Percentiles rank a stretch among this genome's conserved stretches.
phyloP scores from a whole-genome alignment of 2,113 vertebrate genomes.

The Alaudala cheleensis region DNA sequence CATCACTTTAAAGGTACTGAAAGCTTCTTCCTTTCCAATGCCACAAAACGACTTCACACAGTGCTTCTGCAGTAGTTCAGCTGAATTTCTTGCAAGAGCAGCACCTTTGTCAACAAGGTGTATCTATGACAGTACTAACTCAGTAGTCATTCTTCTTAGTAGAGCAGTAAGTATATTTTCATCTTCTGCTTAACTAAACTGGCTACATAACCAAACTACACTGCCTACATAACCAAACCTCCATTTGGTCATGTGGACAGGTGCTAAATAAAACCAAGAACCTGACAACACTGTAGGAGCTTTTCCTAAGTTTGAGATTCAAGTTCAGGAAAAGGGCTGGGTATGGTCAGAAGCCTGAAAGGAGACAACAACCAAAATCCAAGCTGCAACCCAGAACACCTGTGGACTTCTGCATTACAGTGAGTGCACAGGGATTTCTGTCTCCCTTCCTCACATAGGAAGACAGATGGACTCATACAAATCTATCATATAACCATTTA shows the following conservation, averaged over 20 bases:
- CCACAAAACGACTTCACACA: neutral
- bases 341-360: neutral
- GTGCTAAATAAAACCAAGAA: neutral
- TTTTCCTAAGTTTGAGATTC: neutral
- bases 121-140: neutral
- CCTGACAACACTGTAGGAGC: neutral
- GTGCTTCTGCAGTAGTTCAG: neutral
- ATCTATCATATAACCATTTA: neutral
- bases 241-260: neutral
- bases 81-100: neutral
- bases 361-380: neutral
- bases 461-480: neutral
- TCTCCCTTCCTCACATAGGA: neutral
- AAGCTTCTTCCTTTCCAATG: neutral
- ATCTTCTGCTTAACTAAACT: neutral
- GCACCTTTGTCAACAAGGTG: neutral
- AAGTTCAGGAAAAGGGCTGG: neutral
- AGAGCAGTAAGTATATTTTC: neutral
- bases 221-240: neutral
- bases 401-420: neutral
- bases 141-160: neutral
- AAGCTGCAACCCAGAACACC: neutral
- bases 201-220: neutral
- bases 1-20: neutral
- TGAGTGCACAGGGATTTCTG: accelerated